Conservation (phyloP, 2,113 vertebrate species). For the Pseudorasbora parva region DNA sequence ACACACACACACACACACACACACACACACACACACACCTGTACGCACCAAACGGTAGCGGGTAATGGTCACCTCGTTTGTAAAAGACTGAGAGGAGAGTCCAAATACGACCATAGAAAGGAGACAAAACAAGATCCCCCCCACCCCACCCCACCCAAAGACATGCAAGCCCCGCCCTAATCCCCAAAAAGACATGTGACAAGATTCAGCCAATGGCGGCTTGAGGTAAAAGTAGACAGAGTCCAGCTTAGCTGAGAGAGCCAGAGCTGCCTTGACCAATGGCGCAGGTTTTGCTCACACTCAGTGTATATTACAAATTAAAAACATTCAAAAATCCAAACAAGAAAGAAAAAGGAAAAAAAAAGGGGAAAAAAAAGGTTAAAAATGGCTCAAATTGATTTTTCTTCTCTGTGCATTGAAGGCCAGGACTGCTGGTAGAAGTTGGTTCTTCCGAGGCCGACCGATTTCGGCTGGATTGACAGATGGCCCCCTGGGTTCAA, state of each 20-base stretch:
- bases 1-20: slow-evolving; percentile 52
- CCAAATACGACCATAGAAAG: slow-evolving; percentile 76
- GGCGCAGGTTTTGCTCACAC: slow-evolving; percentile 69
- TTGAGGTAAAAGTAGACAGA: slow-evolving; percentile 85
- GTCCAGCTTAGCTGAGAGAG: slow-evolving; percentile 79
- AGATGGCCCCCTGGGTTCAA: slow-evolving; percentile 59
- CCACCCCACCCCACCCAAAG: slow-evolving; percentile 57
- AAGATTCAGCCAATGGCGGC: slow-evolving; percentile 74
- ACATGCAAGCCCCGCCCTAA: slow-evolving; percentile 55
- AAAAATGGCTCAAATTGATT: slow-evolving; percentile 89
- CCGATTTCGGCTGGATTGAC: slow-evolving; percentile 69
- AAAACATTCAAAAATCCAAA: slow-evolving; percentile 71
- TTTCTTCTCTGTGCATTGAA: slow-evolving; percentile 79
- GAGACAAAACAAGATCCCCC: slow-evolving; percentile 56
- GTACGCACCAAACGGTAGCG: slow-evolving; percentile 73
- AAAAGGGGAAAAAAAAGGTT: slow-evolving; percentile 64
- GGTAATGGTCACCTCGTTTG: slow-evolving; percentile 82
- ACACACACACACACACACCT: slow-evolving; percentile 48
- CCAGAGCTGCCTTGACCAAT: slow-evolving; percentile 73
- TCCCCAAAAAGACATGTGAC: slow-evolving; percentile 74
- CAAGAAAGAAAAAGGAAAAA: too few species aligned
- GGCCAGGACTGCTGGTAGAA: slow-evolving; percentile 87
- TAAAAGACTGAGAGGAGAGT: slow-evolving; percentile 77
- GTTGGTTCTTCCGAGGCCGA: slow-evolving; percentile 75
- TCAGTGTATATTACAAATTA: slow-evolving; percentile 76